A percentile compares a stretch with the other conserved stretches of the same genome.
Conservation (phyloP, 2,888 invertebrate species). For the Allacma fusca region DNA sequence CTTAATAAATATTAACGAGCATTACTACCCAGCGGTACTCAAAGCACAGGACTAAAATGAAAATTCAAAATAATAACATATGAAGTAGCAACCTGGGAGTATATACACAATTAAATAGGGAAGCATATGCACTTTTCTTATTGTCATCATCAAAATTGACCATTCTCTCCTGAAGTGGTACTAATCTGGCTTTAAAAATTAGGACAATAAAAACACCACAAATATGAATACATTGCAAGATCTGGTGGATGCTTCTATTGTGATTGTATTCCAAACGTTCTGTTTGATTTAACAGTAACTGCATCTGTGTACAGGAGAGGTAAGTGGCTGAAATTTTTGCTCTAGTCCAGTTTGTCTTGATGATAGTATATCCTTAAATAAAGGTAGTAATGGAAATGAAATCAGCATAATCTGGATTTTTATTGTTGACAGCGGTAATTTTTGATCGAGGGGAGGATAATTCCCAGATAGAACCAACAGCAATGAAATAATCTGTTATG, state of each 20-base stretch:
- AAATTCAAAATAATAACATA: no score
- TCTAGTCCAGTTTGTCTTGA: conserved; percentile 16
- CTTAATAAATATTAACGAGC: no score
- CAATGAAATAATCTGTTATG: background rate
- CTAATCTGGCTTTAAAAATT: background rate
- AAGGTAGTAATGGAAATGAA: conserved; percentile 16
- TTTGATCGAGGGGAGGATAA: conserved; percentile 13
- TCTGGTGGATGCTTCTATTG: background rate
- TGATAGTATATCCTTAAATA: background rate
- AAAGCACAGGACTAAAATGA: no score
- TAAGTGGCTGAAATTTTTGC: background rate
- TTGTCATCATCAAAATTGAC: background rate
- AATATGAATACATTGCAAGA: background rate
- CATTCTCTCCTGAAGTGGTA: background rate
- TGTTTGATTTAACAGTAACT: background rate
- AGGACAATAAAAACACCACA: background rate
- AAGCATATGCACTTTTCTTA: background rate
- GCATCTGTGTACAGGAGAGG: background rate
- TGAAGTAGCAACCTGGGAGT: background rate
- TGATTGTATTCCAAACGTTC: background rate
- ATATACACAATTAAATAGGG: background rate
- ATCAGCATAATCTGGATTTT: conserved; percentile 16
- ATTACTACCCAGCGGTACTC: no score
- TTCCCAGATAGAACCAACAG: background rate
- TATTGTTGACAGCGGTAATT: background rate